Evolutionary conservation across 2,113 vertebrate species (phyloP).

Genomic region (Tricholaema leucomelas): DNA sequence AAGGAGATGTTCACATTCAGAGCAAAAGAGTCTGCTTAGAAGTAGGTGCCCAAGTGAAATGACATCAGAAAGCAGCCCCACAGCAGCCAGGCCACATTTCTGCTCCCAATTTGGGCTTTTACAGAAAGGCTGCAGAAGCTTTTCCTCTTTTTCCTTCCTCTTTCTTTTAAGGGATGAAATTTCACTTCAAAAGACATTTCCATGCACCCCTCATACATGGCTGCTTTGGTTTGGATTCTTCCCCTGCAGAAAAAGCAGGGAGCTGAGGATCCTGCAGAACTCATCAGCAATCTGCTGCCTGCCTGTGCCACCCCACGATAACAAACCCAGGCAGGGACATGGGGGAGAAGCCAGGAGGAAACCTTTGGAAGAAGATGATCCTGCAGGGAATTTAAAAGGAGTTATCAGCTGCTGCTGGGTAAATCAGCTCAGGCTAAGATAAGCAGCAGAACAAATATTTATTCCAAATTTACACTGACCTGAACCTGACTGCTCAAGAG

Average conservation of each 20-base stretch:
- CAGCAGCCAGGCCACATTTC: neutral
- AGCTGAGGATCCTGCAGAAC: neutral
- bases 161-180: neutral
- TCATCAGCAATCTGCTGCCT: neutral
- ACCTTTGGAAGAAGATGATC: neutral
- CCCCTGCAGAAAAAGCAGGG: neutral
- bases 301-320: neutral
- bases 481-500: slow-evolving; percentile 39
- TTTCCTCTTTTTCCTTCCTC: neutral
- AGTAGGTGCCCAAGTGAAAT: neutral
- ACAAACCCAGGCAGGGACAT: neutral
- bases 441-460: slow-evolving; percentile 65
- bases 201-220: neutral
- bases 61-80: neutral
- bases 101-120: neutral
- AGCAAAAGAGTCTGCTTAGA: neutral
- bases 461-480: slow-evolving; percentile 66
- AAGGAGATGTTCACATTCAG: neutral
- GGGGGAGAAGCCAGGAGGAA: neutral
- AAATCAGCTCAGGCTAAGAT: slow-evolving; percentile 57
- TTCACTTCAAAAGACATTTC: neutral
- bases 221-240: neutral
- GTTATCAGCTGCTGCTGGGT: slow-evolving; percentile 54
- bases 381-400: slow-evolving; percentile 36
- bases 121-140: neutral